Evolutionary conservation across 2,888 invertebrate species (phyloP).

Genomic region (Stenotaenia linearis): DNA sequence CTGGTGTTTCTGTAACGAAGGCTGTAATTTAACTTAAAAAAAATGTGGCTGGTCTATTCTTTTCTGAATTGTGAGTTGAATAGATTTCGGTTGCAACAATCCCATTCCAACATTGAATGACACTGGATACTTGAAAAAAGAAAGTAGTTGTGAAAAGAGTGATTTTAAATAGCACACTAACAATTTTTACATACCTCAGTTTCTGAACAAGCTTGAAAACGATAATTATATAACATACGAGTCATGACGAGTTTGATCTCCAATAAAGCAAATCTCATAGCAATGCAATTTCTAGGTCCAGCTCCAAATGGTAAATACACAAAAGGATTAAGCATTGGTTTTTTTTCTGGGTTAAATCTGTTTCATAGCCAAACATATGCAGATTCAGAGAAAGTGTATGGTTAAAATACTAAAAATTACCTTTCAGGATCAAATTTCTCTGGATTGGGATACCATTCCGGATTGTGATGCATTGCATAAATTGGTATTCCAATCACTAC

Average conservation of each 20-base stretch:
- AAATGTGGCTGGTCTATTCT: background rate
- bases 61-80: background rate
- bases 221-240: background rate
- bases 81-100: background rate
- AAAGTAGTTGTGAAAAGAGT: background rate
- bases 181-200: background rate
- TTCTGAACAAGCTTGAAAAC: background rate
- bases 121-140: background rate
- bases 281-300: slow-evolving; percentile 40
- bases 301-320: slow-evolving; percentile 41
- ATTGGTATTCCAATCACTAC: slow-evolving; percentile 26
- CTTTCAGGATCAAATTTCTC: slow-evolving; percentile 35
- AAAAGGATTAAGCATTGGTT: slow-evolving; percentile 38
- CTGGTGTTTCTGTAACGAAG: no score
- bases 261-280: slow-evolving; percentile 40
- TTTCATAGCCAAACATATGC: no score
- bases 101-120: background rate
- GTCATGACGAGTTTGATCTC: slow-evolving; percentile 38
- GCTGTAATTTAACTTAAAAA: background rate
- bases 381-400: no score
- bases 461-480: slow-evolving; percentile 31
- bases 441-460: slow-evolving; percentile 33
- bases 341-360: slow-evolving; percentile 39
- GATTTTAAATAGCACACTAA: background rate
- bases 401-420: background rate